These are phyloP conservation scores for Gastracanthus pulcherrimus DNA, from an alignment of 2,888 invertebrate genomes.

Conservation along the genomic window DNA sequence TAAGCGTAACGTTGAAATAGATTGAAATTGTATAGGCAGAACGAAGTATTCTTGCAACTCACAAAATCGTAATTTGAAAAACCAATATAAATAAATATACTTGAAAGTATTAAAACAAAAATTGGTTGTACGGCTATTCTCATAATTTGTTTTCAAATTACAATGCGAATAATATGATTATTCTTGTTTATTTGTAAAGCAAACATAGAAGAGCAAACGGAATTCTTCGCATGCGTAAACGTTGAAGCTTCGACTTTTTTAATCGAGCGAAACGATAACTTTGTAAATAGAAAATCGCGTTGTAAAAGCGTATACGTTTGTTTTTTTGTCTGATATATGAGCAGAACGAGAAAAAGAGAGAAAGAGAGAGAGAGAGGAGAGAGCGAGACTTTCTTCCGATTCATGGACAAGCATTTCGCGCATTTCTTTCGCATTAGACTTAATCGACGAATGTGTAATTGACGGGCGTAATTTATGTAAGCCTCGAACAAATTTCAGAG, in stretches of 20 bases:
- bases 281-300: constrained; percentile 34
- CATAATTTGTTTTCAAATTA: neutral
- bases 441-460: neutral
- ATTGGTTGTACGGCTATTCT: neutral
- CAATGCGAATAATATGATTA: neutral
- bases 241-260: constrained; percentile 16
- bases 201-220: neutral
- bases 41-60: no score
- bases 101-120: neutral
- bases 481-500: neutral
- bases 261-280: neutral
- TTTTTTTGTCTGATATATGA: constrained; percentile 5
- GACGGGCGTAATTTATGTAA: neutral
- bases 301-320: neutral
- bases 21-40: no score
- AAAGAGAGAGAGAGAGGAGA: constrained; percentile 35
- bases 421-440: constrained; percentile 30
- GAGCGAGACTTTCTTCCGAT: constrained; percentile 35
- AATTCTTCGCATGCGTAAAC: neutral
- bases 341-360: neutral
- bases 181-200: neutral
- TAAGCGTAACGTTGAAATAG: no score
- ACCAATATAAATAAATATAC: no score
- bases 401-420: constrained; percentile 46
- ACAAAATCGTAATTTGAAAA: no score